These are phyloP conservation scores for Zoanthus sociatus DNA, from an alignment of 92 coral and sea anemone genomes.

Conservation along the genomic window DNA sequence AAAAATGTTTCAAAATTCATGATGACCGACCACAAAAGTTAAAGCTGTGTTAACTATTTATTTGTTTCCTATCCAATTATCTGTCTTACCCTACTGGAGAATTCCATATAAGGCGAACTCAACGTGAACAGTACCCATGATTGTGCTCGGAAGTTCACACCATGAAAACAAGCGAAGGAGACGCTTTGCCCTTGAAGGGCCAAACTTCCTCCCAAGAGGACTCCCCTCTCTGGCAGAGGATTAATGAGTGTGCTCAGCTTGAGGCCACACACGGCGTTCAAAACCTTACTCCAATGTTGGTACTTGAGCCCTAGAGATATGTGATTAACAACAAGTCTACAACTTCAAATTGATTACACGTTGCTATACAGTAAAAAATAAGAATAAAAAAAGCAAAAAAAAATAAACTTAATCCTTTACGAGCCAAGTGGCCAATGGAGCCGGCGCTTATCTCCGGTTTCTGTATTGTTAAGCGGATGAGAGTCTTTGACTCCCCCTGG, in stretches of 20 bases:
- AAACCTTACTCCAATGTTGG: slow-evolving; percentile 98
- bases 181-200: slow-evolving; percentile 85
- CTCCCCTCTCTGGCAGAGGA: slow-evolving; percentile 94
- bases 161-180: slow-evolving; percentile 95
- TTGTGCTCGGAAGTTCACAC: slow-evolving; percentile 97
- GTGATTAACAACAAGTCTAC: background rate
- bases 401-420: too few relatives aligned
- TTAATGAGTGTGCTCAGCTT: slow-evolving; percentile 76
- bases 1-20: too few relatives aligned
- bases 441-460: too few relatives aligned
- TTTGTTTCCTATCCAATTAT: background rate
- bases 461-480: too few relatives aligned
- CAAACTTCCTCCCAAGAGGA: slow-evolving; percentile 90
- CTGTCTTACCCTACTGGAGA: slow-evolving; percentile 79
- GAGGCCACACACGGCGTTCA: slow-evolving; percentile 82
- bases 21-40: too few relatives aligned
- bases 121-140: slow-evolving; percentile 95
- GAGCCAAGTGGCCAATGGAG: too few relatives aligned
- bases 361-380: background rate
- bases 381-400: too few relatives aligned
- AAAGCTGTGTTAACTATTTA: too few relatives aligned
- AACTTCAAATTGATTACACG: background rate
- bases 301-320: slow-evolving; percentile 81
- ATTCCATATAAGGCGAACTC: slow-evolving; percentile 78
- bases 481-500: too few relatives aligned